phyloP scores from a whole-genome alignment of 1,140 invertebrate genomes.

The Panulirus ornatus region DNA sequence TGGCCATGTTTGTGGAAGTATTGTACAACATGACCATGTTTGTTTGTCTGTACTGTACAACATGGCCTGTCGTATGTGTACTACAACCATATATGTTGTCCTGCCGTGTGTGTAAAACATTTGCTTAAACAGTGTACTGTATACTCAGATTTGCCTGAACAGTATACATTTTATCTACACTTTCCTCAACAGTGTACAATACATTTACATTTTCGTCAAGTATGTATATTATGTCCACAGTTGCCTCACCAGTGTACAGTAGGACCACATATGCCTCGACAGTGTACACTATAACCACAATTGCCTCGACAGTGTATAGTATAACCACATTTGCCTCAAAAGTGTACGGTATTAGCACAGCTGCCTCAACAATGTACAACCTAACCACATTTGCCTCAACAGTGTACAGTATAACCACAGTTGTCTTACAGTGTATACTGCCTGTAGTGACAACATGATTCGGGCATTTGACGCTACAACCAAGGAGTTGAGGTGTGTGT shows the following conservation, averaged over 20 bases:
- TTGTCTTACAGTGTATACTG: slow-evolving; percentile 27
- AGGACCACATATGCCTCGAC: neutral
- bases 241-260: neutral
- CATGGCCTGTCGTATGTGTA: too few species aligned
- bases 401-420: slow-evolving; percentile 22
- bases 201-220: neutral
- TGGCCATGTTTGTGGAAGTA: too few species aligned
- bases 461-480: slow-evolving; percentile 3
- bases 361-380: neutral
- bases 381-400: neutral
- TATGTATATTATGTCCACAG: too few species aligned
- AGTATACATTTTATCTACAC: too few species aligned
- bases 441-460: slow-evolving; percentile 2
- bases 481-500: slow-evolving; percentile 4
- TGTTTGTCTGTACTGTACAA: too few species aligned
- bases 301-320: neutral
- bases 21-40: too few species aligned
- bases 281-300: neutral
- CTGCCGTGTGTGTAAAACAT: too few species aligned
- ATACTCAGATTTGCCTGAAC: too few species aligned
- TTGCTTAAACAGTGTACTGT: too few species aligned
- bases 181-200: neutral
- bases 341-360: neutral
- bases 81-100: too few species aligned
- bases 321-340: neutral